phyloP scores from a whole-genome alignment of 23 tunicate genomes.

The Ascidia mentula region DNA sequence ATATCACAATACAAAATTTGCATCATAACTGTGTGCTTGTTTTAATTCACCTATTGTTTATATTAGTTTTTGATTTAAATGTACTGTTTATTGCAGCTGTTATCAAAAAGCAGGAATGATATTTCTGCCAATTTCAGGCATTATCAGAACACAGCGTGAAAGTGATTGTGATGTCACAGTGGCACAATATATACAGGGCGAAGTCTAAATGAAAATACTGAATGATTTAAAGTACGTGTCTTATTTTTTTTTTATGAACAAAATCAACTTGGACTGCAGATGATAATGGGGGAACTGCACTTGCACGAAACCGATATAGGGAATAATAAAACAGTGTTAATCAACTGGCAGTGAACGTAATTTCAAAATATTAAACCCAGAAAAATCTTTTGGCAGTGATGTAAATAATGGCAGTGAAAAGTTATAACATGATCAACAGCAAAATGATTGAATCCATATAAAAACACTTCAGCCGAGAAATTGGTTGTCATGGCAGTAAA shows the following conservation, averaged over 20 bases:
- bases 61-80: too few species aligned
- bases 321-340: not conserved
- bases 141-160: not conserved
- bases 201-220: not conserved
- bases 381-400: not conserved
- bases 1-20: too few species aligned
- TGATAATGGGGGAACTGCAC: not conserved
- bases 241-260: not conserved
- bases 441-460: too few species aligned
- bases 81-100: too few species aligned
- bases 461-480: too few species aligned
- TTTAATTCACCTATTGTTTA: too few species aligned
- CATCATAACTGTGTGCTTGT: too few species aligned
- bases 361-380: not conserved
- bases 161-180: not conserved
- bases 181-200: not conserved
- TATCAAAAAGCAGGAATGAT: too few species aligned
- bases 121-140: too few species aligned
- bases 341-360: too few species aligned
- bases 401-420: not conserved
- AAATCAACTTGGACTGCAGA: not conserved
- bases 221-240: not conserved
- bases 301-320: not conserved
- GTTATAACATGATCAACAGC: not conserved
- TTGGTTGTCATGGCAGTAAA: too few species aligned